Conservation (phyloP, 2,888 invertebrate genomes). For the Clanis bilineata region DNA sequence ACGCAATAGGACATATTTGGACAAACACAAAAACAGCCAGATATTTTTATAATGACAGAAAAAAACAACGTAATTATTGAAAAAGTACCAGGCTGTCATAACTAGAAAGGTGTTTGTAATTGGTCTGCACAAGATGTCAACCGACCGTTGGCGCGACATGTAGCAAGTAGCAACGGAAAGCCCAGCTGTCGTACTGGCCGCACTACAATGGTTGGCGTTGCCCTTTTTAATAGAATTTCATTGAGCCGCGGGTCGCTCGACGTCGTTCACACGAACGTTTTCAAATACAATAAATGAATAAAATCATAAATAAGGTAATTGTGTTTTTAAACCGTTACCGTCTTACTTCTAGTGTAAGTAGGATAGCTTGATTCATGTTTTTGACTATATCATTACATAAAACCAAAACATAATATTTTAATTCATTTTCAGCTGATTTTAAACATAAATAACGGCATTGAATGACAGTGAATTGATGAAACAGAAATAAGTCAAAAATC, state of each 20-base stretch:
- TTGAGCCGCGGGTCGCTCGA: constrained; percentile 33
- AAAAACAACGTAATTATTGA: too few relatives aligned
- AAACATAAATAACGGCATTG: too few relatives aligned
- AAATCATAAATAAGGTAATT: not conserved
- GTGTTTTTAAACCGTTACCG: not conserved
- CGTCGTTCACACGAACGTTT: constrained; percentile 14
- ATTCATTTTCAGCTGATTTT: too few relatives aligned
- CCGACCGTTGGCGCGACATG: constrained; percentile 14
- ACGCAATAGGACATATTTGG: too few relatives aligned
- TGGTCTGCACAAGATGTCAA: not conserved
- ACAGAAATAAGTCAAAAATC: too few relatives aligned
- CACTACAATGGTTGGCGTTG: constrained; percentile 38
- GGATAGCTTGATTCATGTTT: not conserved
- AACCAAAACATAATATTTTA: too few relatives aligned
- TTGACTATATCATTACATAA: too few relatives aligned
- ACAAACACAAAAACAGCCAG: too few relatives aligned
- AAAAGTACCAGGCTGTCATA: constrained; percentile 17
- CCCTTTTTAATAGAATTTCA: constrained; percentile 55
- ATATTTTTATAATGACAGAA: too few relatives aligned
- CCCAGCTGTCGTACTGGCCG: constrained; percentile 50
- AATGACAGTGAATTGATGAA: too few relatives aligned
- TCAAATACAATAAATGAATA: not conserved
- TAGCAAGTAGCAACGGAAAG: constrained; percentile 41
- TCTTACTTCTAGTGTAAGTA: not conserved
- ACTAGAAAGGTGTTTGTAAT: constrained; percentile 12